phyloP scores from a whole-genome alignment of 2,888 invertebrate species.

The Tipula unca region DNA sequence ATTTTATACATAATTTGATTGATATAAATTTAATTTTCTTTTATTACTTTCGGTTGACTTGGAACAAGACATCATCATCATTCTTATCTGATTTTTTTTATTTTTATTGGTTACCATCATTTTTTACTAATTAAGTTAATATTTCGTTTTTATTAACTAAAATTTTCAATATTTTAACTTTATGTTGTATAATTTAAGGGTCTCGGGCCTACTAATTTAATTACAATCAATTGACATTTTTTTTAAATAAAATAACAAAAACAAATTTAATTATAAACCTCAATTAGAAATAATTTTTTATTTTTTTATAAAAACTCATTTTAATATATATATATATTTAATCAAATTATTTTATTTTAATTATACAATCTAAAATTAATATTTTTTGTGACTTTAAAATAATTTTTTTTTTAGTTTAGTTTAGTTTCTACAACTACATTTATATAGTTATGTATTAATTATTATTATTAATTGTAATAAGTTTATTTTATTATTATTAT shows the following conservation, averaged over 20 bases:
- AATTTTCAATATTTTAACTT: not conserved
- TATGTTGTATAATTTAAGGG: not conserved
- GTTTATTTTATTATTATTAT: not conserved
- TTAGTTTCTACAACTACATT: not conserved
- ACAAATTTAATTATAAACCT: not conserved
- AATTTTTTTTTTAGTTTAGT: not conserved
- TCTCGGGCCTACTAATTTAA: not conserved
- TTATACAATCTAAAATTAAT: not conserved
- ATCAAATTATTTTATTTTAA: not conserved
- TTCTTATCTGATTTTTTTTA: not conserved
- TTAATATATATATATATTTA: not conserved
- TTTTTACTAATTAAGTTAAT: not conserved
- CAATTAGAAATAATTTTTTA: not conserved
- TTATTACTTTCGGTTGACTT: not conserved
- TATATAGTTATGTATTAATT: not conserved
- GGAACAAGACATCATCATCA: not conserved
- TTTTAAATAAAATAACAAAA: not conserved
- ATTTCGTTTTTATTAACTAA: not conserved
- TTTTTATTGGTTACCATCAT: not conserved
- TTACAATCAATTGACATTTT: not conserved
- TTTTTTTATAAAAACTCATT: not conserved
- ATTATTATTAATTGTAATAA: not conserved
- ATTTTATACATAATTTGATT: slow-evolving; percentile 1
- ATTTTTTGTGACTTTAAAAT: not conserved
- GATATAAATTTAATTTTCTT: slow-evolving; percentile 1